Conservation (phyloP, 2,797 vertebrate genomes). For the Allobates femoralis region DNA sequence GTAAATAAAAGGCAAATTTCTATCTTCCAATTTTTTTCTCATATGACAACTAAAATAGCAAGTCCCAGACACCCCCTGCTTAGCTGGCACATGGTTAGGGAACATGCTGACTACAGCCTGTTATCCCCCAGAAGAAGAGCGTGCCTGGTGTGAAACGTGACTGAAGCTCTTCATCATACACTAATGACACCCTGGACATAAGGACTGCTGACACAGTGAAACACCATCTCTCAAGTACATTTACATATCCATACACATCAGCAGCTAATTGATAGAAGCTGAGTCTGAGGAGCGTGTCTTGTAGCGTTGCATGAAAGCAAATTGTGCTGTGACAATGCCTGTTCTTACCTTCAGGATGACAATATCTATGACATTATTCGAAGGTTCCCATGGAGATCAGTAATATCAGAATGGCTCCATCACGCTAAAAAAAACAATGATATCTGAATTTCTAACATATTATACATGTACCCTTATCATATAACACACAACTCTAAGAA, state of each 20-base stretch:
- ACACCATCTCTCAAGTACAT: background rate
- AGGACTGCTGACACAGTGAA: slow-evolving; percentile 27
- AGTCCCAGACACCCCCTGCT: background rate
- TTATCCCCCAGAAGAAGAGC: background rate
- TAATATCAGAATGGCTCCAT: slow-evolving; percentile 76
- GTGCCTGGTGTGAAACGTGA: slow-evolving; percentile 25
- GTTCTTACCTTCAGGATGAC: background rate
- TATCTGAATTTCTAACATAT: background rate
- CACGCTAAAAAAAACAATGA: background rate
- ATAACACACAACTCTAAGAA: background rate
- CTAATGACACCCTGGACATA: slow-evolving; percentile 28
- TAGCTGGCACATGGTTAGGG: background rate
- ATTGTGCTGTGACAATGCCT: background rate
- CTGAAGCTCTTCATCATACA: slow-evolving; percentile 26
- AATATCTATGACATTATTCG: slow-evolving; percentile 60
- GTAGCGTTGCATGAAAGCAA: background rate
- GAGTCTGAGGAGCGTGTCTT: slow-evolving; percentile 23
- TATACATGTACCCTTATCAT: background rate
- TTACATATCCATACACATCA: slow-evolving; percentile 29
- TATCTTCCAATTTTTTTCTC: background rate
- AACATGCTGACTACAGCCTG: slow-evolving; percentile 25
- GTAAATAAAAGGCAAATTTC: background rate
- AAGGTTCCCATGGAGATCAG: slow-evolving; percentile 84
- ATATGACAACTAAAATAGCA: background rate
- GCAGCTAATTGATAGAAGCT: background rate